Evolutionary conservation across 2,113 vertebrate species (phyloP), one percentile per base, ranked within the genome.

Genomic region (Aplodontia rufa): DNA sequence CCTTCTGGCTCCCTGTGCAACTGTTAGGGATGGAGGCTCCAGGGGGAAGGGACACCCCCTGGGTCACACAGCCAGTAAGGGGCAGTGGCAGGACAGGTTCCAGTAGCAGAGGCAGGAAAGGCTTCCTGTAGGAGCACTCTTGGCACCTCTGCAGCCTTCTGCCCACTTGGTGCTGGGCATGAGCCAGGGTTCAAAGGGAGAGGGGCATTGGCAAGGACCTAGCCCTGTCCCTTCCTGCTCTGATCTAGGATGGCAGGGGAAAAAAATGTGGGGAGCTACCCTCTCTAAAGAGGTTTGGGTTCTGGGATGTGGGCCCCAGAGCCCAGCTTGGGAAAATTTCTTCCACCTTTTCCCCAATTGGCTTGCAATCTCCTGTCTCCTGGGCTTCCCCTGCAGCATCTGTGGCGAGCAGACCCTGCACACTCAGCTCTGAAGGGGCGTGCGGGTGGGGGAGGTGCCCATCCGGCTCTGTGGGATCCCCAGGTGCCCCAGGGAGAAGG

Each of bases 331-430:
- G 45, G 42, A 19, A 22, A 53, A 14, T 76, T 69, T 47, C 72
- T 92, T 84, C 20, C 9, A 76, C 37, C 47, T 58, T 69, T 37
- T 87, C 19, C 6, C 28, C 30, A 45, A 4, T 9, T 90, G 45
- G 53, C 32, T 83, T 45, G 28, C 5, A 32, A 45, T 20, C 16
- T 49, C 1, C 0, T 26, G 58, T 78, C 66, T 76, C 66, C 53
- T 90, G 26, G 8, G 14, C 35, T 55, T 69, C 82, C 68, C 64
- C 53, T 13, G 84, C n/a, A 47, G 24, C n/a, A 0, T 51, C 20
- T 55, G 5, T 90, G 92, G 90, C 85, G 95, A 90, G 71, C 92
- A 87, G 87, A 78, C 40, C 1, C 24, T 92, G 71, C 42, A 68
- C 40, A 80, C 85, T 80, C 83, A 83, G 30, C 71, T 88, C 80